These are phyloP conservation scores for Sturnira hondurensis DNA, from an alignment of 2,113 vertebrate species.

Conservation along the genomic window DNA sequence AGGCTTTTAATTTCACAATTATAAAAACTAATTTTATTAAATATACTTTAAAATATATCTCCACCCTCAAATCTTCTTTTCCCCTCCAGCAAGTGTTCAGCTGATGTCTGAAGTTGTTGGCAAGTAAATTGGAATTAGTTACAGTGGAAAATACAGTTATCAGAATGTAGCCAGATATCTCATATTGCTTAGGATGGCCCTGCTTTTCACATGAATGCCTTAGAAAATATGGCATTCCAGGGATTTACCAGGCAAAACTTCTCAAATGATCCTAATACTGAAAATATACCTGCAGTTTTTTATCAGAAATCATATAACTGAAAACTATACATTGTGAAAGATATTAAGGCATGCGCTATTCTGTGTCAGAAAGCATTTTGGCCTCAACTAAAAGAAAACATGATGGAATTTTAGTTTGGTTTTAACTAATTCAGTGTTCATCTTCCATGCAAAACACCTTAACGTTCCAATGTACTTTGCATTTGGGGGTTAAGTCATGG, in stretches of 20 bases:
- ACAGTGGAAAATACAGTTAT: conserved; percentile 79
- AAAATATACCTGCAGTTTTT: conserved; percentile 19
- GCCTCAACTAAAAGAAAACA: conserved; percentile 5
- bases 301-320: background rate
- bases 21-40: conserved; percentile 39
- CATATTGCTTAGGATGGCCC: conserved; percentile 62
- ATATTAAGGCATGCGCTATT: background rate
- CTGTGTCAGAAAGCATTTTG: background rate
- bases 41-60: conserved; percentile 49
- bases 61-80: conserved; percentile 1
- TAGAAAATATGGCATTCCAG: conserved; percentile 48
- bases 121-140: conserved; percentile 73
- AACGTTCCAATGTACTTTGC: background rate
- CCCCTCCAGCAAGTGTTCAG: conserved; percentile 48
- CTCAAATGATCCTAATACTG: background rate
- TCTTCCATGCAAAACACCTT: background rate
- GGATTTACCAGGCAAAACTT: conserved; percentile 1
- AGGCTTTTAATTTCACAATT: conserved; percentile 20
- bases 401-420: background rate
- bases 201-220: conserved; percentile 72
- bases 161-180: conserved; percentile 69
- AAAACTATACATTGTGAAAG: background rate
- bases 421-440: background rate
- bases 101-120: conserved; percentile 72
- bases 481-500: background rate